Base-by-base conservation (phyloP, 1,140 invertebrate genomes). In the Neotoxoptera formosana region DNA sequence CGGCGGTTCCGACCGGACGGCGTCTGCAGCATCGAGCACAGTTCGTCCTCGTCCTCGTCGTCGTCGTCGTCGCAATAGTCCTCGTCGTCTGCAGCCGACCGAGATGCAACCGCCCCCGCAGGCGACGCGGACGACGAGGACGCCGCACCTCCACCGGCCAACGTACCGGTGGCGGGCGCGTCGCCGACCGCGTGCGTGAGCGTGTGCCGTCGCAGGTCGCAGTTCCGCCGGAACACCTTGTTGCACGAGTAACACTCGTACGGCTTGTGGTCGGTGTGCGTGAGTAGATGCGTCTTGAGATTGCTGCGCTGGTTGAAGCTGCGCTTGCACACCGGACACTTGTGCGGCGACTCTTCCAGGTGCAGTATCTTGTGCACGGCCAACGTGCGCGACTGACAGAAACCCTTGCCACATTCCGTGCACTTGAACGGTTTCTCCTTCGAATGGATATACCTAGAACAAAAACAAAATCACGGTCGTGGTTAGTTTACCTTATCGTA, bases 371-470 rank as follows among this genome's bases (percentile, higher is more conserved):
- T 98, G 96, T 99, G 98, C 7, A 99, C 98, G 20, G 98, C 98
- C 94, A 99, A 95, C 1, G 98, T 99, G 67, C 98, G 96, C 34
- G 98, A 98, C 95, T 99, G 99, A 95, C 98, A 99, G 96, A 99
- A 99, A 25, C 98, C 98, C 95, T 99, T 99, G 90, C 98, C 98
- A 95, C 99, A 99, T 95, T 99, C 98, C 34, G 97, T 97, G 95
- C 99, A 99, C 95, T 98, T 99, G 96, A 99, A 99, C 0, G 99
- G 98, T 95, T 99, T 99, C 95, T 99, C 98, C 95, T 99, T 99
- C 51, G 98, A 98, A 95, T 99, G 99, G 94, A 99, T 99, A 95
- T 99, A 99, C 96, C 98, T 99, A 96, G 48, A 96, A 96, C 94
- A 95, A 83, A 94, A 89, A 94, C 20, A 14, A 36, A n/a, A 76